These are phyloP conservation scores for Sarcophaga rosellei DNA, from an alignment of 2,888 invertebrate species.

Conservation along the genomic window DNA sequence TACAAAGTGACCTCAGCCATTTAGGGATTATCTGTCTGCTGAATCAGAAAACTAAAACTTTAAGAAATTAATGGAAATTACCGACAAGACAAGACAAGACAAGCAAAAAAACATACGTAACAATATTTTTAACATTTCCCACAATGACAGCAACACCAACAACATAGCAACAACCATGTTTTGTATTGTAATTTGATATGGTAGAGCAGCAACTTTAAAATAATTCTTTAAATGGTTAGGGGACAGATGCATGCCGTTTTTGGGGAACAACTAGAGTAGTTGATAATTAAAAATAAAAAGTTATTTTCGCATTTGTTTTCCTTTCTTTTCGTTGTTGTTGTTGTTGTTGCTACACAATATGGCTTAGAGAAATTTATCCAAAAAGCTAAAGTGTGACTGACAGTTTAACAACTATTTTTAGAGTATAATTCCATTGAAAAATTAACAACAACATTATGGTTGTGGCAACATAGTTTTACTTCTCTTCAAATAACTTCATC, in stretches of 20 bases:
- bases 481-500: not conserved
- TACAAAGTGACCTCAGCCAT: not conserved
- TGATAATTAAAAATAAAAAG: not conserved
- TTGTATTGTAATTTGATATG: too few relatives aligned
- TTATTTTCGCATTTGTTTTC: not conserved
- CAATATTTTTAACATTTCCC: not conserved
- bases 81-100: not conserved
- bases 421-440: not conserved
- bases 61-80: slow-evolving; percentile 2
- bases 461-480: not conserved
- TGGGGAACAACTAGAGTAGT: not conserved
- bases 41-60: slow-evolving; percentile 36
- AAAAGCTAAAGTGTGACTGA: not conserved
- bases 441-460: not conserved
- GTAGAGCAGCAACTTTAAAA: too few relatives aligned
- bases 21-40: slow-evolving; percentile 36
- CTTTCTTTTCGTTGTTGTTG: too few relatives aligned
- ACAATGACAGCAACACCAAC: not conserved
- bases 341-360: not conserved
- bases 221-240: not conserved
- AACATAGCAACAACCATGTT: too few relatives aligned
- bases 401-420: not conserved
- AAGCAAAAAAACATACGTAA: not conserved
- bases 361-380: not conserved
- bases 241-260: accelerated